Evolutionary conservation across 2,888 invertebrate genomes (phyloP).

Genomic region (Atrina japonica): DNA sequence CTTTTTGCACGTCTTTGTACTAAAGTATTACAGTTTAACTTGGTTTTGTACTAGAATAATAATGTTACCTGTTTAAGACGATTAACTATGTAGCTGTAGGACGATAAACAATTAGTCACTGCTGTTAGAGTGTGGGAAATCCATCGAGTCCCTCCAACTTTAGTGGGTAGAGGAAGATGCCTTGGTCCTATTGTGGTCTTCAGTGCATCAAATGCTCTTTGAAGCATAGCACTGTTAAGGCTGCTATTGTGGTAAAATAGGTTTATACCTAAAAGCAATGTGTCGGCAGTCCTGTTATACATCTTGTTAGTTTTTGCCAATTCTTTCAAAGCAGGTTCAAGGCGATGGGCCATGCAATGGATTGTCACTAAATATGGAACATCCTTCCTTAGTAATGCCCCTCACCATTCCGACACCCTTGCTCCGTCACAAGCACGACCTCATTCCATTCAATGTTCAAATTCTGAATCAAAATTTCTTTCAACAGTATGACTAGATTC

Average conservation of each 20-base stretch:
- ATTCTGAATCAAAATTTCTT: constrained; percentile 27
- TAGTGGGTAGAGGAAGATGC: constrained; percentile 30
- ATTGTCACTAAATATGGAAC: constrained; percentile 38
- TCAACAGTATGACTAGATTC: constrained; percentile 31
- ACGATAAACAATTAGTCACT: constrained; percentile 11
- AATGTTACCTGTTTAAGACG: constrained; percentile 47
- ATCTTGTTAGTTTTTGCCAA: constrained; percentile 23
- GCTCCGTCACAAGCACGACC: constrained; percentile 45
- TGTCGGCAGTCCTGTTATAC: constrained; percentile 27
- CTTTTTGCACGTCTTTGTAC: too few relatives aligned
- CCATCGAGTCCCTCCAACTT: constrained; percentile 39
- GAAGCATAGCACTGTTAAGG: constrained; percentile 40
- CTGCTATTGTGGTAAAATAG: constrained; percentile 45
- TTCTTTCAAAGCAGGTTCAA: constrained; percentile 43
- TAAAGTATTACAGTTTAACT: too few relatives aligned
- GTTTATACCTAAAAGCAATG: constrained; percentile 26
- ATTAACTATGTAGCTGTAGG: constrained; percentile 39
- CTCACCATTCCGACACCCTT: constrained; percentile 39
- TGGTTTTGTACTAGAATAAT: too few relatives aligned
- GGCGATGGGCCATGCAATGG: constrained; percentile 44
- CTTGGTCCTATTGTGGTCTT: constrained; percentile 1
- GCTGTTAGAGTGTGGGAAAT: constrained; percentile 32
- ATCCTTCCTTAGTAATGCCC: constrained; percentile 27
- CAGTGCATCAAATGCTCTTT: constrained; percentile 27
- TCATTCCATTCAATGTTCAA: constrained; percentile 29